Evolutionary conservation across 2,797 vertebrate genomes (phyloP), one percentile per base, ranked within the genome.

Genomic region (Falco berigora): DNA sequence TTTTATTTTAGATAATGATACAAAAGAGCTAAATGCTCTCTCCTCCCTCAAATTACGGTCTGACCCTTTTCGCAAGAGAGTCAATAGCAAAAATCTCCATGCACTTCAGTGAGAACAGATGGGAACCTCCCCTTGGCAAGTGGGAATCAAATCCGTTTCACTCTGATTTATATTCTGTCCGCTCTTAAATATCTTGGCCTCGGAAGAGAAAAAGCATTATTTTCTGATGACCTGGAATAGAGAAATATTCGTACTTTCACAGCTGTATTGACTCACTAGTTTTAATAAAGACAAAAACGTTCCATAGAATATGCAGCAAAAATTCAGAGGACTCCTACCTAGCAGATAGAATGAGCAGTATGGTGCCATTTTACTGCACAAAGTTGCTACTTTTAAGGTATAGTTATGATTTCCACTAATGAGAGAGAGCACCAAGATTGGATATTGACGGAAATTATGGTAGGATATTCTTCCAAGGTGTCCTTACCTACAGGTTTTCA

Each of bases 101-200:
- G 32, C 12, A n/a, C 17, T 90, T 74, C 50, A 86, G 25, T 74
- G 36, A 93, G 47, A 78, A 76, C 88, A 94, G 85, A 90, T 80
- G 40, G 61, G 78, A 93, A 63, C 87, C 61, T 80, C 77, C 88
- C 55, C 63, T 92, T 93, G 82, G 69, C 77, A 76, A 79, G 47
- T 46, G 14, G 68, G 27, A 67, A 80, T 17, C 13, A 12, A 86
- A 69, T 84, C 53, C 74, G 93, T 95, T 95, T 72, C 24, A 21
- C 16, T 94, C 80, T 88, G 20, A 74, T 95, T 80, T 90, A 71
- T 72, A 77, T 88, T 95, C 92, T 88, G 58, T 91, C 73, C 67
- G 78, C 63, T 81, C 32, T 83, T 93, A 66, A 90, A 92, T 56
- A 85, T 62, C 66, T 88, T 96, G 74, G 72, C 91, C 92, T 88